Evolutionary conservation across 2,113 vertebrate genomes (phyloP).

Genomic region (Nesoenas mayeri): DNA sequence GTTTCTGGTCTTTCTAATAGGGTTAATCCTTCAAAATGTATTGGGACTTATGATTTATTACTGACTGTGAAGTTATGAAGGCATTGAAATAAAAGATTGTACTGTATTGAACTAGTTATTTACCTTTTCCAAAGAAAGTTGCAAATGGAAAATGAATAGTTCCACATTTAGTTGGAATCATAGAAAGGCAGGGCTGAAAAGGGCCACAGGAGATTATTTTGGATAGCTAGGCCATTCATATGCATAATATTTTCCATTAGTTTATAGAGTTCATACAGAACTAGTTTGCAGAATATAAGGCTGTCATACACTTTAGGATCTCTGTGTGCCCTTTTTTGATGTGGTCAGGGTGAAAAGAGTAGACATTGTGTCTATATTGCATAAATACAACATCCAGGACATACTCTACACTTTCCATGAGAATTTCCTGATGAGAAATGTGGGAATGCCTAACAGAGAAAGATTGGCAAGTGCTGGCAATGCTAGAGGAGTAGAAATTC

Average conservation of each 20-base stretch:
- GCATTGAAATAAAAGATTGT: background rate
- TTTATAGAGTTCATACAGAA: background rate
- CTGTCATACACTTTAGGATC: background rate
- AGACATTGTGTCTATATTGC: background rate
- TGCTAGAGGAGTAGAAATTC: background rate
- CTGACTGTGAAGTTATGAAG: background rate
- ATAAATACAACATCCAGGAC: background rate
- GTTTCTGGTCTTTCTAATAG: background rate
- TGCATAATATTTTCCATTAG: background rate
- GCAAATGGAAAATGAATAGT: background rate
- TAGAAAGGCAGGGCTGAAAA: background rate
- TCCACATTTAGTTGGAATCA: background rate
- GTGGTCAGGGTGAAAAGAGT: background rate
- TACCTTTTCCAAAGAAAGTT: background rate
- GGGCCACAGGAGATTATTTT: background rate
- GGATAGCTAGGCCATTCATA: background rate
- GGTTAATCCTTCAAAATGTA: background rate
- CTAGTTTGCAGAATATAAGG: background rate
- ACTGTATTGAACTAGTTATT: fast-evolving
- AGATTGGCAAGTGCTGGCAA: background rate
- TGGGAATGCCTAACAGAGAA: background rate
- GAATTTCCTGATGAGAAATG: background rate
- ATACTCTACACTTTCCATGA: background rate
- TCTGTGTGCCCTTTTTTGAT: background rate
- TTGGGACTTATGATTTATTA: background rate